Base-by-base conservation (phyloP, 2,888 invertebrate species). In the Tridacna crocea region DNA sequence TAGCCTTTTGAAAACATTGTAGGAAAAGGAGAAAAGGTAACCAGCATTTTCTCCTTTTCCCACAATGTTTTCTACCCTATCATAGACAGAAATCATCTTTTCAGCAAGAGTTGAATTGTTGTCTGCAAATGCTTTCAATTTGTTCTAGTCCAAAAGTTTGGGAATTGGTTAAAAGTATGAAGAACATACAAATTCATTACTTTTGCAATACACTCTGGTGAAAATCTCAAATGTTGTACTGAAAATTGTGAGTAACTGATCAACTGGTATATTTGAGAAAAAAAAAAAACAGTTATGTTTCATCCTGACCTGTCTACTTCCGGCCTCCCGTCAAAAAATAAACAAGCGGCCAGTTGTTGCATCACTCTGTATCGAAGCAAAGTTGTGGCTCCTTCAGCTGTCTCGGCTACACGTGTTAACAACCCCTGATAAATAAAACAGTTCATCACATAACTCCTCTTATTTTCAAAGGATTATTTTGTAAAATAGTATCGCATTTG, bases 311-410 rank as follows among this genome's bases (percentile, higher is more conserved):
- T 91, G 74, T 92, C 91, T 60, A 86, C 75, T 46, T 93, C 92
- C 77, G 94, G 94, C 78, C 93, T 87, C 82, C 93, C 85, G 79
- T 93, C 92, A 82, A 94, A 92, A 75, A 94, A 92, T 8, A 87
- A 86, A 83, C 94, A 94, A 26, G 92, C 90, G 0, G 93, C 90
- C 73, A 94, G 88, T 46, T 91, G 88, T 70, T 90, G 86, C 89
- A 93, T 92, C 19, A 94, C 83, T 19, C 93, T 93, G 87, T 91
- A 92, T 51, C 91, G 88, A 51, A 94, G 88, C 63, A 94, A 83
- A 3, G 90, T 89, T 48, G 92, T 87, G 6, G 94, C 94, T 17
- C 94, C 94, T 27, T 88, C 88, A 6, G 90, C 88, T 8, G 92
- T 91, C 83, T 91, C 90, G 4, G 92, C 93, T 12, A 94, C 88